Evolutionary conservation across 2,797 vertebrate genomes (phyloP), one percentile per base, ranked within the genome.

Genomic region (Masticophis lateralis): DNA sequence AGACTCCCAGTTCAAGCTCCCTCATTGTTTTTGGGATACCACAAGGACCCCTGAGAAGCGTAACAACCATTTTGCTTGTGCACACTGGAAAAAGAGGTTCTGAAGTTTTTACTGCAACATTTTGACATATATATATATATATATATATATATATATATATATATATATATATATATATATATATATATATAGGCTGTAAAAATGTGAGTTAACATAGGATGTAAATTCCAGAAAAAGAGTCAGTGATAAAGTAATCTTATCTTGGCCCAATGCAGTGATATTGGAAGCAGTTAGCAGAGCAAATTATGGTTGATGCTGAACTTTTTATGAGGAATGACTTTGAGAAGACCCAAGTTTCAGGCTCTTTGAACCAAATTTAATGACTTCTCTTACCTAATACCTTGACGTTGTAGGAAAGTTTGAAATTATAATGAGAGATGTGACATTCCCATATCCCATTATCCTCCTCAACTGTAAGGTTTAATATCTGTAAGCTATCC

Each of bases 301-400:
- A 51, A 37, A 25, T 66, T 32, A 43, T 56, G 18, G 25, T 13
- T n/a, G 37, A 18, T 51, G 5, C 28, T 51, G 55, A 59, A 59
- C 28, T 47, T 91, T 86, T 2, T 55, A 13, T 13, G n/a, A 66
- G 60, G 60, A 87, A 87, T 55, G 69, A 61, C 14, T 57, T 51
- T 13, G 12, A 83, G 4, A 8, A 13, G 25, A 27, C 20, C 11
- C 11, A 25, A 16, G 37, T 87, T 79, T 43, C n/a, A 18, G 57
- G 22, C 47, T 28, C 43, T 59, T 55, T 16, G 2, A 37, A 66
- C 43, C 27, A 56, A 87, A 14, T 37, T 66, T 91, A 47, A 5
- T 18, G 0, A 0, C 16, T 87, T 91, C 83, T 94, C 98, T 89
- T 97, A 98, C 98, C 97, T 96, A 97, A 91, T 86, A 98, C 97